Evolutionary conservation across 2,113 vertebrate genomes (phyloP).

Genomic region (Festucalex cinctus): DNA sequence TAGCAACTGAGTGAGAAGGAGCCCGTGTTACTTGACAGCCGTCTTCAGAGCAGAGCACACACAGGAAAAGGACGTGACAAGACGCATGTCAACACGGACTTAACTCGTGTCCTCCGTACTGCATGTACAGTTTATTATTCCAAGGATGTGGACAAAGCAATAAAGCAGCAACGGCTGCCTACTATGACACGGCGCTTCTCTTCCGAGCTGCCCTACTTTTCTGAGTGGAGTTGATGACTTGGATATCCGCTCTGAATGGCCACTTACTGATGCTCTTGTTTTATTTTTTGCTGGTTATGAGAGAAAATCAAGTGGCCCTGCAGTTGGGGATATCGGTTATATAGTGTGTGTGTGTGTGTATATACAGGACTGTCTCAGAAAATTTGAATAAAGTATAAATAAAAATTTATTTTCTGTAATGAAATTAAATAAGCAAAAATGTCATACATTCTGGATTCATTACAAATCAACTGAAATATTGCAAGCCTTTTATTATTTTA

Average conservation of each 20-base stretch:
- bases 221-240: conserved; percentile 52
- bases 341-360: too few relatives aligned
- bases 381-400: too few relatives aligned
- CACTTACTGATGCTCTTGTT: conserved; percentile 31
- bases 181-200: conserved; percentile 41
- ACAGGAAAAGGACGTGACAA: conserved; percentile 36
- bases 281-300: conserved; percentile 20
- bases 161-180: conserved; percentile 47
- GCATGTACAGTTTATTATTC: conserved; percentile 27
- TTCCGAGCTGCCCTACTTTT: conserved; percentile 60
- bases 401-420: too few relatives aligned
- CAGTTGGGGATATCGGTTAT: conserved; percentile 19
- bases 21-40: conserved; percentile 45
- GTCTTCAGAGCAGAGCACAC: conserved; percentile 33
- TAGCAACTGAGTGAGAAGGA: conserved; percentile 36
- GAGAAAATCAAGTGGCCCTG: conserved; percentile 25
- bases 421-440: too few relatives aligned
- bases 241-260: conserved; percentile 50
- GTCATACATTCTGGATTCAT: too few relatives aligned
- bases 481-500: too few relatives aligned
- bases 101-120: conserved; percentile 32
- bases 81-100: conserved; percentile 43
- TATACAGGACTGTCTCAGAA: too few relatives aligned
- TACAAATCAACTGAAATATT: too few relatives aligned
- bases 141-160: conserved; percentile 37